Percentiles rank a stretch among this genome's conserved stretches.
Evolutionary conservation across 2,888 invertebrate species (phyloP).

Genomic region (Catocala nupta): DNA sequence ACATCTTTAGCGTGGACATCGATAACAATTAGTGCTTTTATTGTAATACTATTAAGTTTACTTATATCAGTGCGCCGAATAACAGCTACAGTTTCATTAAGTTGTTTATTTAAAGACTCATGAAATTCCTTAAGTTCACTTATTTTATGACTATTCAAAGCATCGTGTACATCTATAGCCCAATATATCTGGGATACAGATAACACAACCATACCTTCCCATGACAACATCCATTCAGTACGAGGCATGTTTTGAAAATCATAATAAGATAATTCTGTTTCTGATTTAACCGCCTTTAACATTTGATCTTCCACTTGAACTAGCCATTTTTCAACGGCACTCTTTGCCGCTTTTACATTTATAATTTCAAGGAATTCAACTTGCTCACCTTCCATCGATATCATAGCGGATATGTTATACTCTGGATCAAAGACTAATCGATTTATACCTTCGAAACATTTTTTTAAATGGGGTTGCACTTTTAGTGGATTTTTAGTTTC

Average conservation of each 20-base stretch:
- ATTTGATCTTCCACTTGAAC: conserved; percentile 94
- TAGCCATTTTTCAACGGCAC: conserved; percentile 96
- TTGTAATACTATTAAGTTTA: conserved; percentile 91
- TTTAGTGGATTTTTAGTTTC: conserved; percentile 95
- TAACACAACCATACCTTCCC: conserved; percentile 95
- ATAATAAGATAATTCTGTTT: conserved; percentile 89
- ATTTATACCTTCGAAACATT: conserved; percentile 95
- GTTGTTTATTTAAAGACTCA: conserved; percentile 86
- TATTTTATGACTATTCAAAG: conserved; percentile 87
- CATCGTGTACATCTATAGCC: conserved; percentile 92
- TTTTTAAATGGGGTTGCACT: conserved; percentile 95
- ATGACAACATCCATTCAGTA: conserved; percentile 91
- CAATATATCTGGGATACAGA: conserved; percentile 94
- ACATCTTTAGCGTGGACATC: conserved; percentile 96
- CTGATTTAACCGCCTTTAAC: conserved; percentile 90
- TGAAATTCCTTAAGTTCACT: conserved; percentile 87
- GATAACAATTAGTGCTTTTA: conserved; percentile 94
- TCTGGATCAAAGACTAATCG: conserved; percentile 91
- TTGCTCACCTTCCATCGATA: conserved; percentile 92
- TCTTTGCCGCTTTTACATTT: conserved; percentile 91
- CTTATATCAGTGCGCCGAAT: conserved; percentile 91
- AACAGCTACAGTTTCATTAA: conserved; percentile 91
- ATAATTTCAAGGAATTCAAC: conserved; percentile 88
- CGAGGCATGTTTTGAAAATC: conserved; percentile 88
- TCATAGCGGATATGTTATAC: conserved; percentile 92